These are phyloP conservation scores for Bagarius yarrelli DNA, from an alignment of 2,113 vertebrate species.

Conservation along the genomic window DNA sequence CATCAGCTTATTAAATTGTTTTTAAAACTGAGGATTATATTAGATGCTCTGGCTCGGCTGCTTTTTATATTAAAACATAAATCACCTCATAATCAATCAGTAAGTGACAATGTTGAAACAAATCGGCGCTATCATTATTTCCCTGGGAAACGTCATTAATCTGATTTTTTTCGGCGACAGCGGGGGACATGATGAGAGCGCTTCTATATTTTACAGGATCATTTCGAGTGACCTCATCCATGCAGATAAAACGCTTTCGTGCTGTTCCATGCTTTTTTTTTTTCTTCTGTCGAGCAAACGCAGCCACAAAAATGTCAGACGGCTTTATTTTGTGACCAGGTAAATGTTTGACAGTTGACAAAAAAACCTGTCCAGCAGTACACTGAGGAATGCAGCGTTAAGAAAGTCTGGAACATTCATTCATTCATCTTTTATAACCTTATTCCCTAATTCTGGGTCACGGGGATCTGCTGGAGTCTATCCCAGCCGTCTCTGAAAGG, in stretches of 20 bases:
- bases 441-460: too few relatives aligned
- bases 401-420: neutral
- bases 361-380: neutral
- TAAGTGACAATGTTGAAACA: conserved; percentile 67
- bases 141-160: conserved; percentile 53
- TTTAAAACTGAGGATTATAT: conserved; percentile 55
- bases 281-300: neutral
- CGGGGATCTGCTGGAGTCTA: too few relatives aligned
- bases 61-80: conserved; percentile 67
- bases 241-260: conserved; percentile 3
- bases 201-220: conserved; percentile 42
- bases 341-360: conserved; percentile 33
- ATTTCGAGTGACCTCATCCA: conserved; percentile 45
- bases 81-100: conserved; percentile 69
- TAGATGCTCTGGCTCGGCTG: conserved; percentile 33
- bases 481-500: too few relatives aligned
- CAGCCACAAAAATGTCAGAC: neutral
- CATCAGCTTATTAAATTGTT: conserved; percentile 64
- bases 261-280: neutral
- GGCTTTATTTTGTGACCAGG: conserved; percentile 8
- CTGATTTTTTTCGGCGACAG: conserved; percentile 49
- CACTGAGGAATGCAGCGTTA: conserved; percentile 23
- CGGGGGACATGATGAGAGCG: conserved; percentile 19
- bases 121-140: conserved; percentile 62
- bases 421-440: too few relatives aligned